phyloP scores from a whole-genome alignment of 2,797 vertebrate genomes.

The Dallia pectoralis region DNA sequence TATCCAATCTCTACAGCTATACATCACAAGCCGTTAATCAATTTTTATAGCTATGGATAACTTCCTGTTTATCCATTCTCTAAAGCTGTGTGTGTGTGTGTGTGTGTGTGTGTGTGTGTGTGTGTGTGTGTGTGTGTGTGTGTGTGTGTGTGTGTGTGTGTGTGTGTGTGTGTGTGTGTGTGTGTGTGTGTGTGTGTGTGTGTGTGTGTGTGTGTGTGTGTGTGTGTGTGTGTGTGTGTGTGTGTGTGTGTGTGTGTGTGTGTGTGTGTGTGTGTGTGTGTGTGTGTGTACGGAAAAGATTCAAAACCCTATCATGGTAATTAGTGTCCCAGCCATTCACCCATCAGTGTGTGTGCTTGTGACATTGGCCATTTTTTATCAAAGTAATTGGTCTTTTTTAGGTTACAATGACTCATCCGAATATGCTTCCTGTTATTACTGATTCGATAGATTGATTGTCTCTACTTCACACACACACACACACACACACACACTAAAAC shows the following conservation, averaged over 20 bases:
- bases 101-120: background rate
- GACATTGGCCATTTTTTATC: background rate
- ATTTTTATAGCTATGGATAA: background rate
- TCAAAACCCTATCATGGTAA: background rate
- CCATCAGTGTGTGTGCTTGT: background rate
- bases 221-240: background rate
- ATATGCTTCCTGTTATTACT: background rate
- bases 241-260: background rate
- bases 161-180: background rate
- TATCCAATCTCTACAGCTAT: too few relatives aligned
- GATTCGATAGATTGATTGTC: background rate
- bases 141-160: slow-evolving; percentile 3
- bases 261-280: background rate
- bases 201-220: background rate
- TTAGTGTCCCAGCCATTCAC: slow-evolving; percentile 5
- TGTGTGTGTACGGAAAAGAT: background rate
- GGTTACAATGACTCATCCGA: background rate
- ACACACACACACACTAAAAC: slow-evolving; percentile 15
- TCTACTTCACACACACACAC: background rate
- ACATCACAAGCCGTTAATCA: too few relatives aligned
- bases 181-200: background rate
- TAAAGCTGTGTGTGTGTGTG: background rate
- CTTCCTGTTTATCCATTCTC: background rate
- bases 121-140: background rate
- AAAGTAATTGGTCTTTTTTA: background rate